Evolutionary conservation across 2,797 vertebrate genomes (phyloP).

Genomic region (Lindbergichthys nudifrons): DNA sequence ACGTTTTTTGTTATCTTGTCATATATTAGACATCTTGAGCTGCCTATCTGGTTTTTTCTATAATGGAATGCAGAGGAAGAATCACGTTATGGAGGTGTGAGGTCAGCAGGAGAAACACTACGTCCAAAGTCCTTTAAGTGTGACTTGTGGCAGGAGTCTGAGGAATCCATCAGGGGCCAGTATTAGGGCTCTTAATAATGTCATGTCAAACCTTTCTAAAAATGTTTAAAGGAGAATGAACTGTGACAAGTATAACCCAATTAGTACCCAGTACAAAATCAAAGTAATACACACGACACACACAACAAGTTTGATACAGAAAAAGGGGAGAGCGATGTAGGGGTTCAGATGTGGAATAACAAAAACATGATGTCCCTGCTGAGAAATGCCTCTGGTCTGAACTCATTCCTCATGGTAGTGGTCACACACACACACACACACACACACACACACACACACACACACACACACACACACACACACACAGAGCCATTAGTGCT

Average conservation of each 20-base stretch:
- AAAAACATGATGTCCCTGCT: slow-evolving; percentile 63
- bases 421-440: slow-evolving; percentile 36
- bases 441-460: slow-evolving; percentile 2
- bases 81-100: slow-evolving; percentile 6
- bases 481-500: slow-evolving; percentile 34
- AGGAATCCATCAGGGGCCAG: slow-evolving; percentile 53
- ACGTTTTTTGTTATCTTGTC: not conserved
- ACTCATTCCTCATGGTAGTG: slow-evolving; percentile 73
- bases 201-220: not conserved
- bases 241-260: not conserved
- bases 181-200: not conserved
- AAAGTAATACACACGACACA: not conserved
- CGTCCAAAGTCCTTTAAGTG: slow-evolving; percentile 36
- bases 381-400: slow-evolving; percentile 76
- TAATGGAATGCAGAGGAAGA: slow-evolving; percentile 1
- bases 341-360: slow-evolving; percentile 55
- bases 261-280: not conserved
- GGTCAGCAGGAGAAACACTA: slow-evolving; percentile 31
- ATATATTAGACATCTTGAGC: not conserved
- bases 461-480: slow-evolving; percentile 9
- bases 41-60: slow-evolving; percentile 3
- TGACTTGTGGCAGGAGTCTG: slow-evolving; percentile 61
- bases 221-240: not conserved
- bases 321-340: slow-evolving; percentile 5
- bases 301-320: not conserved